Evolutionary conservation across 2,888 invertebrate genomes (phyloP).

Genomic region (Cephalotes varians): DNA sequence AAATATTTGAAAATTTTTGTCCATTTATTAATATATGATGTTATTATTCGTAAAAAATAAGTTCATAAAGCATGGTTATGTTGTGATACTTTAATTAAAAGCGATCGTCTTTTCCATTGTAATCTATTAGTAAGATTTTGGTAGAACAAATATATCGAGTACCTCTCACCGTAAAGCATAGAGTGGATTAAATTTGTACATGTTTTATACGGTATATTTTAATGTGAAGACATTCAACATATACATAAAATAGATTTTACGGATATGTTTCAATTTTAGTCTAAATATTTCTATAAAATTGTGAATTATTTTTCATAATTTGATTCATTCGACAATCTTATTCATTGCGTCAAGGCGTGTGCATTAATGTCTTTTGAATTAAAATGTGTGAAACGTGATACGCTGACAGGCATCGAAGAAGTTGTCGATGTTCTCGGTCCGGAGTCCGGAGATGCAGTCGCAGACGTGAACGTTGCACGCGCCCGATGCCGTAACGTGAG

Average conservation of each 20-base stretch:
- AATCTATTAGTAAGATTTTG: neutral
- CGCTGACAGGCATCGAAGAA: constrained; percentile 22
- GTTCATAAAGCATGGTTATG: neutral
- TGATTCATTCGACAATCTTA: neutral
- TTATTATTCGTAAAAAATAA: neutral
- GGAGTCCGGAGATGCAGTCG: constrained; percentile 28
- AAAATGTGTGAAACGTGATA: constrained; percentile 47
- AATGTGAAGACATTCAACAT: neutral
- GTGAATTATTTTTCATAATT: neutral
- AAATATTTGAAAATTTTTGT: constrained; percentile 4
- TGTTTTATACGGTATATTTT: neutral
- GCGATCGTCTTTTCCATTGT: neutral
- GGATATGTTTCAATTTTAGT: neutral
- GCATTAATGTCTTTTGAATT: constrained; percentile 28
- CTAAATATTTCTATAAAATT: neutral
- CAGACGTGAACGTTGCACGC: constrained; percentile 69
- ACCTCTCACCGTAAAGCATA: neutral
- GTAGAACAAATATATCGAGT: neutral
- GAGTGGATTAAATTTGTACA: neutral
- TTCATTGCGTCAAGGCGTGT: neutral
- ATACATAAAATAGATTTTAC: neutral
- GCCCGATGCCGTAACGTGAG: constrained; percentile 72
- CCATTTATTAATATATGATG: neutral
- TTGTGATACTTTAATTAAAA: neutral
- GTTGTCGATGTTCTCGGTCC: constrained; percentile 28